A percentile compares a stretch with the other conserved stretches of the same genome.
Conservation (phyloP, 1,140 invertebrate genomes). For the Zaprionus africanus region DNA sequence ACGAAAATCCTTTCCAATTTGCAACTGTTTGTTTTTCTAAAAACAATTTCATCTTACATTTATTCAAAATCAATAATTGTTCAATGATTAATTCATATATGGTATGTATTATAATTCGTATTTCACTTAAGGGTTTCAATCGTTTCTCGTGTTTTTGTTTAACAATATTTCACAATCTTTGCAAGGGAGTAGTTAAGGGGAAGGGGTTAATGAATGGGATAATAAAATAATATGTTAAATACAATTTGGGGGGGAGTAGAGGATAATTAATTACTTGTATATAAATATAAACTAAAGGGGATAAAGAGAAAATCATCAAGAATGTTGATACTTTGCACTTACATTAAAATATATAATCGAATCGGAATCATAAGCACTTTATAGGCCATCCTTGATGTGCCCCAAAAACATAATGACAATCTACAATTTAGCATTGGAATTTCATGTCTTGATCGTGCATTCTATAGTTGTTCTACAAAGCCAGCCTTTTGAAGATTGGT, state of each 20-base stretch:
- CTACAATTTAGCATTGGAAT: constrained; percentile 49
- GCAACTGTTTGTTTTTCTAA: constrained; percentile 22
- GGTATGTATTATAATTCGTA: constrained; percentile 53
- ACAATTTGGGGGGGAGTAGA: constrained; percentile 23
- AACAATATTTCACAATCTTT: constrained; percentile 76
- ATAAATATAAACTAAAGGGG: constrained; percentile 55
- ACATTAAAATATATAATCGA: constrained; percentile 63
- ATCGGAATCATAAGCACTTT: constrained; percentile 63
- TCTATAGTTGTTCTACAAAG: constrained; percentile 16
- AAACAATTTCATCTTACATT: constrained; percentile 72
- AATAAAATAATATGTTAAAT: constrained; percentile 54
- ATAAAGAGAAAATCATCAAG: constrained; percentile 57
- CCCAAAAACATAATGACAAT: constrained; percentile 19
- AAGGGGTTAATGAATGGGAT: constrained; percentile 53
- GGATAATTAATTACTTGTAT: constrained; percentile 53
- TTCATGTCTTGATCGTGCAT: constrained; percentile 36
- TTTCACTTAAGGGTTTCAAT: constrained; percentile 47
- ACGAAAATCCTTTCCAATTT: not conserved
- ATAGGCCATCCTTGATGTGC: constrained; percentile 26
- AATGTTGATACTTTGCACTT: constrained; percentile 77
- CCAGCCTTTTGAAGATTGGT: constrained; percentile 44
- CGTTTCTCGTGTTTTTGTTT: constrained; percentile 52
- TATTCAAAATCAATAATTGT: constrained; percentile 62
- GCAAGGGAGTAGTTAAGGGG: constrained; percentile 3
- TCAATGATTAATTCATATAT: constrained; percentile 55